phyloP scores from a whole-genome alignment of 2,888 invertebrate genomes.

The Lucinisca nassula region DNA sequence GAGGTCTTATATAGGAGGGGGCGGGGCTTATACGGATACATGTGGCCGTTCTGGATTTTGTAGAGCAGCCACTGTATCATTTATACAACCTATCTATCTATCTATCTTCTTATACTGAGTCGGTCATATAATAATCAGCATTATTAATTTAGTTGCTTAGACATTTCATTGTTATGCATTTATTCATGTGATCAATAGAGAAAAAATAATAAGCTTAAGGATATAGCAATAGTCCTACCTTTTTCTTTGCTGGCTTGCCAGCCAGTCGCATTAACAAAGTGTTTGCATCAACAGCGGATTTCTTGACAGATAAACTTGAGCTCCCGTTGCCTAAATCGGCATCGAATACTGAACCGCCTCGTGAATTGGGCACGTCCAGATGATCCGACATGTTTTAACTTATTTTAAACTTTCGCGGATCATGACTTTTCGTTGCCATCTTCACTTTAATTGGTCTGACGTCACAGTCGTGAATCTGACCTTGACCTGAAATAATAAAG shows the following conservation, averaged over 20 bases:
- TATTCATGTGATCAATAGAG: too few relatives aligned
- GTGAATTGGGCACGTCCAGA: not conserved
- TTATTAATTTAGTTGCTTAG: too few relatives aligned
- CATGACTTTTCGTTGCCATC: not conserved
- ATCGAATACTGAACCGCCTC: not conserved
- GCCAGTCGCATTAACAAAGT: slow-evolving; percentile 45
- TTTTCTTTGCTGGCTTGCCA: slow-evolving; percentile 7
- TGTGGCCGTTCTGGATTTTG: too few relatives aligned
- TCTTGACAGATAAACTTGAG: not conserved
- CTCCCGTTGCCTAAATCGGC: not conserved
- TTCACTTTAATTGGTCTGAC: not conserved
- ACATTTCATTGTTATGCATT: too few relatives aligned
- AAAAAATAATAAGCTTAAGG: too few relatives aligned
- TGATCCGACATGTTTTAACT: not conserved
- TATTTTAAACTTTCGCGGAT: not conserved
- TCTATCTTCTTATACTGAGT: too few relatives aligned
- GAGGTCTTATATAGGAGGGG: too few relatives aligned
- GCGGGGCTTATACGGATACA: too few relatives aligned
- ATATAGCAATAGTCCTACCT: too few relatives aligned
- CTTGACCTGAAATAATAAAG: not conserved
- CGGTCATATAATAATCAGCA: too few relatives aligned
- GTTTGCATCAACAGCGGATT: slow-evolving; percentile 34
- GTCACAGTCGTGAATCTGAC: not conserved
- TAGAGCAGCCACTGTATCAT: too few relatives aligned
- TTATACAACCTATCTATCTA: too few relatives aligned